Evolutionary conservation across 2,888 invertebrate genomes (phyloP).

Genomic region (Mesorhabditis belari): DNA sequence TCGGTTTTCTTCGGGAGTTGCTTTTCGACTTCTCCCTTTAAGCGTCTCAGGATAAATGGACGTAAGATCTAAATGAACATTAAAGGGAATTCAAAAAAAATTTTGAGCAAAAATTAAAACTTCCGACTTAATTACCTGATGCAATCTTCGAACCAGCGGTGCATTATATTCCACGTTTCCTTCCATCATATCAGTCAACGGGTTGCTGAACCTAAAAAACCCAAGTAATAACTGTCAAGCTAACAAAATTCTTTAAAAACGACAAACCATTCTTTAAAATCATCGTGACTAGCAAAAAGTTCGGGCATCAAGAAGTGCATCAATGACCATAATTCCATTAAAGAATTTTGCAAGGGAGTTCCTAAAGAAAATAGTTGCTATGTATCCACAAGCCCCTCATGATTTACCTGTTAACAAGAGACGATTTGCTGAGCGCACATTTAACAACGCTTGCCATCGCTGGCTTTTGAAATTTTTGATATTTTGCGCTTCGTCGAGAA

Average conservation of each 20-base stretch:
- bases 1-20: slow-evolving; percentile 95
- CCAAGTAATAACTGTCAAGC: slow-evolving; percentile 90
- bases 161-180: slow-evolving; percentile 85
- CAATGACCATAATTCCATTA: slow-evolving; percentile 93
- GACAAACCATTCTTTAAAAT: slow-evolving; percentile 92
- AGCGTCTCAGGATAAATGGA: slow-evolving; percentile 81
- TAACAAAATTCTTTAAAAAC: too few species aligned
- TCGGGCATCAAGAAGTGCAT: slow-evolving; percentile 98
- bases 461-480: slow-evolving; percentile 99
- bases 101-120: neutral
- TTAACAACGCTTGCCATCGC: slow-evolving; percentile 90
- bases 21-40: slow-evolving; percentile 90
- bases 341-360: slow-evolving; percentile 87
- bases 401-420: slow-evolving; percentile 70
- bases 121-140: slow-evolving; percentile 62
- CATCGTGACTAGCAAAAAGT: slow-evolving; percentile 88
- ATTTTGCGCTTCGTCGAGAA: slow-evolving; percentile 85
- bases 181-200: slow-evolving; percentile 90
- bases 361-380: slow-evolving; percentile 10
- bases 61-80: slow-evolving; percentile 76
- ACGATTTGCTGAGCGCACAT: slow-evolving; percentile 84
- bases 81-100: too few species aligned
- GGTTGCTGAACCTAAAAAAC: slow-evolving; percentile 96
- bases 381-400: slow-evolving; percentile 53
- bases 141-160: slow-evolving; percentile 76